Conservation (phyloP, 2,888 invertebrate species). For the Nephrotoma flavescens region DNA sequence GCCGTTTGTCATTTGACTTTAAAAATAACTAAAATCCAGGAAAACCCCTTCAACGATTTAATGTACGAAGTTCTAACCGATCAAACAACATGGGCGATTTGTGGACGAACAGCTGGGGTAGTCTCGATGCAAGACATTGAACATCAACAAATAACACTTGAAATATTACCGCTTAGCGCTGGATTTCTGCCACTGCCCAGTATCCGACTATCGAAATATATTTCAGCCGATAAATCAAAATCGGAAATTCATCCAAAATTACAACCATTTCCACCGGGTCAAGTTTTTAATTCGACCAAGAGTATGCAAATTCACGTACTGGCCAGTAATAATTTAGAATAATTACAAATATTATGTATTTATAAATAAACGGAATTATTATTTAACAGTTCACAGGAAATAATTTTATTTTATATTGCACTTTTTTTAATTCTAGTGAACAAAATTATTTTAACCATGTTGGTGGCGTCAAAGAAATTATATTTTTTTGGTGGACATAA, state of each 20-base stretch:
- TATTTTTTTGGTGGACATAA: no score
- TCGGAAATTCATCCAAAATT: slow-evolving; percentile 58
- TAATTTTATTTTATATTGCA: no score
- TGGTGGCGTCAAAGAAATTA: no score
- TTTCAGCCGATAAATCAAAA: slow-evolving; percentile 49
- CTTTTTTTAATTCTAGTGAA: no score
- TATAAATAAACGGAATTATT: neutral
- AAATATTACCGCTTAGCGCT: slow-evolving; percentile 85
- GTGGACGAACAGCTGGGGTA: slow-evolving; percentile 76
- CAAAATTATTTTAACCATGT: no score
- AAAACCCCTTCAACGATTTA: slow-evolving; percentile 36
- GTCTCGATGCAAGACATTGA: slow-evolving; percentile 51
- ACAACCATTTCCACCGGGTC: slow-evolving; percentile 79
- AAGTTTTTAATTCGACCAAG: slow-evolving; percentile 86
- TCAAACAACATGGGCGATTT: slow-evolving; percentile 85
- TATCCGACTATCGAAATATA: slow-evolving; percentile 78
- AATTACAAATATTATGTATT: neutral
- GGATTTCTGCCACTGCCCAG: slow-evolving; percentile 81
- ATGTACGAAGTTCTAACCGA: slow-evolving; percentile 93
- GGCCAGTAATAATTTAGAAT: slow-evolving; percentile 32
- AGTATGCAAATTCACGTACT: slow-evolving; percentile 84
- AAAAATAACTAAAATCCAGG: slow-evolving; percentile 46
- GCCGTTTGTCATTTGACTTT: slow-evolving; percentile 73
- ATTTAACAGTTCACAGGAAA: no score
- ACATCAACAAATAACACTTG: slow-evolving; percentile 61